Evolutionary conservation across 2,113 vertebrate species (phyloP).

Genomic region (Mohoua ochrocephala): DNA sequence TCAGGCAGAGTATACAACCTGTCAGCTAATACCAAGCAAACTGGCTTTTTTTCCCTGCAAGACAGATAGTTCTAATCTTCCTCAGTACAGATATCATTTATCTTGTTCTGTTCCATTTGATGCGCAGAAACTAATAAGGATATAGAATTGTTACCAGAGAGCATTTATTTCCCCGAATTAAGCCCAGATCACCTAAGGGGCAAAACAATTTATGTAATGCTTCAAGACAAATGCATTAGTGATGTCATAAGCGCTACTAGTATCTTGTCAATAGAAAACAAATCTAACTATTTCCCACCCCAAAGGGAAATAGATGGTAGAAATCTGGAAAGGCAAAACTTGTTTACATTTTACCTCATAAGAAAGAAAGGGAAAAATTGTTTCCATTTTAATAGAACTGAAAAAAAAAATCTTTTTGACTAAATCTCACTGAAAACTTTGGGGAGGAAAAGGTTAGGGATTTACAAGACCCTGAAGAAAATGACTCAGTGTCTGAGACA

Average conservation of each 20-base stretch:
- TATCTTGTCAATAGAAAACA: slow-evolving; percentile 41
- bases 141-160: slow-evolving; percentile 42
- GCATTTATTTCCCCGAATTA: slow-evolving; percentile 59
- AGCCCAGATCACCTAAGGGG: slow-evolving; percentile 34
- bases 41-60: neutral
- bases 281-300: neutral
- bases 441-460: neutral
- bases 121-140: slow-evolving; percentile 45
- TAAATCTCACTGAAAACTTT: neutral
- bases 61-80: slow-evolving; percentile 55
- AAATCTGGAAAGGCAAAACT: neutral
- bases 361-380: neutral
- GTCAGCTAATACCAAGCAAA: neutral
- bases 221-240: slow-evolving; percentile 52
- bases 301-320: neutral
- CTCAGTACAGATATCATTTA: slow-evolving; percentile 6
- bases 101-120: slow-evolving; percentile 18
- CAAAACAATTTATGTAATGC: slow-evolving; percentile 38
- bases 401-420: neutral
- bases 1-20: neutral
- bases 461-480: neutral
- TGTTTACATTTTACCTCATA: neutral
- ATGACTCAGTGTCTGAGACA: neutral
- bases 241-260: neutral
- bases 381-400: neutral